Conservation (phyloP, 2,797 vertebrate species). For the Pterois miles region DNA sequence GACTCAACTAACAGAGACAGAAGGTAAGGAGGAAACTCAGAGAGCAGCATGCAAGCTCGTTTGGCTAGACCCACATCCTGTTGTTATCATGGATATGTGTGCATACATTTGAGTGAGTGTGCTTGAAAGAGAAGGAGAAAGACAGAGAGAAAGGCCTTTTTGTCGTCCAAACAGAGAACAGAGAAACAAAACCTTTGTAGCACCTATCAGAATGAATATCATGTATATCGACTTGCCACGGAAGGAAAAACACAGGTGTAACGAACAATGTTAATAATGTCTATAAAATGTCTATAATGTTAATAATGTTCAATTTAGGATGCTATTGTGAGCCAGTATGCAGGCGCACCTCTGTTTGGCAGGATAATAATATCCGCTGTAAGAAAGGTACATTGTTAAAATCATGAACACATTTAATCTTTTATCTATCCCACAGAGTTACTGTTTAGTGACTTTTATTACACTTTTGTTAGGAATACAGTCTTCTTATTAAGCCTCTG, state of each 20-base stretch:
- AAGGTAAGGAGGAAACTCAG: constrained; percentile 56
- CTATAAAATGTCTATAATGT: no score
- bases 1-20: constrained; percentile 30
- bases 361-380: neutral
- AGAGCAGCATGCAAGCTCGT: constrained; percentile 44
- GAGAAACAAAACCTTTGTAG: neutral
- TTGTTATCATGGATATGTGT: constrained; percentile 46
- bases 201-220: neutral
- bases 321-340: neutral
- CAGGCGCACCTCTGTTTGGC: neutral
- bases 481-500: neutral
- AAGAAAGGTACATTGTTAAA: neutral
- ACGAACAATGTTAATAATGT: neutral
- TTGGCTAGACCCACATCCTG: constrained; percentile 75
- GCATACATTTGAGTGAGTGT: neutral
- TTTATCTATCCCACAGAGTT: neutral
- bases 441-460: neutral
- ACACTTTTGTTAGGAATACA: neutral
- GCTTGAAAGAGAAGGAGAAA: constrained; percentile 11
- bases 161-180: neutral
- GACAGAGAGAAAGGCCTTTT: neutral
- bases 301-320: neutral
- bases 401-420: neutral
- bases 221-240: neutral
- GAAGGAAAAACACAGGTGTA: neutral